Evolutionary conservation across 2,113 vertebrate genomes (phyloP), one percentile per base, ranked within the genome.

Genomic region (Xenus cinereus): DNA sequence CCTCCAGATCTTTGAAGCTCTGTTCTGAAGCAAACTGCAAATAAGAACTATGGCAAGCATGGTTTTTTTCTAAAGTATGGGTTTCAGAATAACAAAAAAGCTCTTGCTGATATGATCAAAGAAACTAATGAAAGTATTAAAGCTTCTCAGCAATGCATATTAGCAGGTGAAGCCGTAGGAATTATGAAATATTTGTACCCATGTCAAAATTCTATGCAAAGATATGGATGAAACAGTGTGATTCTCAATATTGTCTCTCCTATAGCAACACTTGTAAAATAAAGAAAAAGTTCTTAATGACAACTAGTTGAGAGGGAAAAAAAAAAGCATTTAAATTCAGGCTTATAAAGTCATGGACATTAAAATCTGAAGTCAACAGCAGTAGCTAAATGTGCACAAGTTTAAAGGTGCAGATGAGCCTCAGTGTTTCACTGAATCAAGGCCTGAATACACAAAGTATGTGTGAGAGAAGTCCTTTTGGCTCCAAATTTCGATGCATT

Each of bases 11-110:
- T 92, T 84, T 94, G 86, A 94, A 95, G 90, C 76, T 78, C 79
- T 78, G 56, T 56, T 93, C 82, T 90, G 76, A 92, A 93, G 83
- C 56, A 87, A 94, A 93, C 33, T 84, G 87, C 56, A 81, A 86
- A 93, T 53, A 89, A 86, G 60, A 80, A 56, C 64, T 67, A 54
- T 24, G 41, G 90, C 78, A 93, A 94, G 78, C 41, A 78, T 0
- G 0, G 60, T 93, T 83, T 41, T 89, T 91, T 93, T 69, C 51
- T 86, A 0, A 66, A 85, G 46, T 50, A 87, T 59, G 39, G 56
- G 67, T 92, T 92, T 92, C 64, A 92, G 75, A 90, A n/a, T 67
- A 92, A 37, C 10, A 60, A 93, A 92, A 88, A 56, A 39, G 56
- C 19, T 43, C 64, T 88, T 62, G 43, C 43, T 93, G 83, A 83